A percentile compares a stretch with the other conserved stretches of the same genome.
These are phyloP conservation scores for Pachycephus smyrnensis DNA, from an alignment of 2,888 invertebrate species.

Conservation along the genomic window DNA sequence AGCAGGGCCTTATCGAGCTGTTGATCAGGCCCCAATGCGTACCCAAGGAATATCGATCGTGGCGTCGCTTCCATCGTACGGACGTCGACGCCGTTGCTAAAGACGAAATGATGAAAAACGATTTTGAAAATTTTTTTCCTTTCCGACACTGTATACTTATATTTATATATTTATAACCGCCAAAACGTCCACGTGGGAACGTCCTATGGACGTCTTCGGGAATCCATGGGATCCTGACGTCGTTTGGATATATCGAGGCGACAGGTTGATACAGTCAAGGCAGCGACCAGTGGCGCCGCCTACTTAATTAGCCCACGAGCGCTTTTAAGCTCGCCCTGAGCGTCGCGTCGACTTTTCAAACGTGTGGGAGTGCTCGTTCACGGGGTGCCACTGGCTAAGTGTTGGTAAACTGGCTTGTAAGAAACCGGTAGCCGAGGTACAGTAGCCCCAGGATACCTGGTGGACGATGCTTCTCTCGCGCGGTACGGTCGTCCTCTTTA, in stretches of 20 bases:
- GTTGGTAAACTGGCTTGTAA: slow-evolving; percentile 33
- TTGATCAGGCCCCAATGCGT: neutral
- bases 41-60: neutral
- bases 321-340: slow-evolving; percentile 13
- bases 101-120: neutral
- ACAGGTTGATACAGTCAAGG: neutral
- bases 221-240: neutral
- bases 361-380: slow-evolving; percentile 7
- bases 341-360: neutral
- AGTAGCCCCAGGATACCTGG: slow-evolving; percentile 9
- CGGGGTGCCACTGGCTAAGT: slow-evolving; percentile 9
- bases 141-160: too few relatives aligned
- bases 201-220: neutral
- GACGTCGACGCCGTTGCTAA: neutral
- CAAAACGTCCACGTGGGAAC: neutral
- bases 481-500: slow-evolving; percentile 11
- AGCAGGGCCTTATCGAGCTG: neutral
- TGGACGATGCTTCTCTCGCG: slow-evolving; percentile 1
- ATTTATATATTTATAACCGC: neutral
- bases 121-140: neutral
- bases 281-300: slow-evolving; percentile 18
- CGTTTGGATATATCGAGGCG: neutral
- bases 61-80: neutral
- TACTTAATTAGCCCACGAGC: slow-evolving; percentile 24
- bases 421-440: slow-evolving; percentile 34